A percentile compares a stretch with the other conserved stretches of the same genome.
phyloP scores from a whole-genome alignment of 1,140 invertebrate genomes.

The Eulimnadia texana region DNA sequence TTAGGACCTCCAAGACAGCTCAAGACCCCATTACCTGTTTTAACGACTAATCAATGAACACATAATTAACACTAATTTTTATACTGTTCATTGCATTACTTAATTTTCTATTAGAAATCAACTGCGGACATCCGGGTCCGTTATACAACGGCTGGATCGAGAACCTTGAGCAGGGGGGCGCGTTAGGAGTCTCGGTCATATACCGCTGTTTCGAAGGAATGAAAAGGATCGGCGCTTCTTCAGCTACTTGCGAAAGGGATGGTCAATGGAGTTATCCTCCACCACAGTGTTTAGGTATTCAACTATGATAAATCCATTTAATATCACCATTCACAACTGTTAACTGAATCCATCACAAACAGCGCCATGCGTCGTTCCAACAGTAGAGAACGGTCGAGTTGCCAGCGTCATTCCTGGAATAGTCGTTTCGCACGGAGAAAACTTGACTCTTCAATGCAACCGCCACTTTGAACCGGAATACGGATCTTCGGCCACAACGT shows the following conservation, averaged over 20 bases:
- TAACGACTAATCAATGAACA: too few relatives aligned
- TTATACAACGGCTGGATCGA: slow-evolving; percentile 92
- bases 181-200: slow-evolving; percentile 75
- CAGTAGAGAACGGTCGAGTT: slow-evolving; percentile 66
- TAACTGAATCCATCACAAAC: too few relatives aligned
- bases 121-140: slow-evolving; percentile 76
- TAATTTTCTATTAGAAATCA: slow-evolving; percentile 53
- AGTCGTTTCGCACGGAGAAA: slow-evolving; percentile 67
- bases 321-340: too few relatives aligned
- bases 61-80: too few relatives aligned
- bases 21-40: too few relatives aligned
- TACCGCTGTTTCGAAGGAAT: slow-evolving; percentile 88
- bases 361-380: slow-evolving; percentile 82
- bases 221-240: slow-evolving; percentile 74
- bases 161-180: slow-evolving; percentile 75
- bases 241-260: slow-evolving; percentile 78
- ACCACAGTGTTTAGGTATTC: slow-evolving; percentile 63
- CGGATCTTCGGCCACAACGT: slow-evolving; percentile 54
- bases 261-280: slow-evolving; percentile 84
- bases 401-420: slow-evolving; percentile 26
- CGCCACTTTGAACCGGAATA: slow-evolving; percentile 68
- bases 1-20: too few relatives aligned
- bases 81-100: too few relatives aligned
- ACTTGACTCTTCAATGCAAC: slow-evolving; percentile 71
- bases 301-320: too few relatives aligned